Percentiles rank a stretch among this genome's conserved stretches.
Evolutionary conservation across 2,888 invertebrate species (phyloP).

Genomic region (Saturnia japonica): DNA sequence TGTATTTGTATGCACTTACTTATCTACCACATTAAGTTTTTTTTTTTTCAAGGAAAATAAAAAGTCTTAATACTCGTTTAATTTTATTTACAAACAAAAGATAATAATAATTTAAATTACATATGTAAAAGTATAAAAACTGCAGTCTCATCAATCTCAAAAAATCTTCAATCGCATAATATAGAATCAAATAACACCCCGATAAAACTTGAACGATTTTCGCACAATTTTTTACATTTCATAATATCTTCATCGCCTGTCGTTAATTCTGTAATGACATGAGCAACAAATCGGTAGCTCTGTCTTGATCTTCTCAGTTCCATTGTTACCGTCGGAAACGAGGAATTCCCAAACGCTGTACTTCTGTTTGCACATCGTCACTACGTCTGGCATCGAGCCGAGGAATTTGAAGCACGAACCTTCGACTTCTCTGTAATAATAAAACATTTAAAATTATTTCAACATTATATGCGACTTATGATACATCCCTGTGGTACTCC

Average conservation of each 20-base stretch:
- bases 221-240: not conserved
- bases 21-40: too few species aligned
- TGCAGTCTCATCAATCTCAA: conserved; percentile 11
- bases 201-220: not conserved
- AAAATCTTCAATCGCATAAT: conserved; percentile 18
- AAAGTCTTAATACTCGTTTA: not conserved
- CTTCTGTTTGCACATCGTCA: conserved; percentile 63
- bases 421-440: conserved; percentile 43
- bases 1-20: too few species aligned
- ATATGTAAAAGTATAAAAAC: not conserved
- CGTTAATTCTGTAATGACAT: conserved; percentile 54
- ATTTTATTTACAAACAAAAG: conserved; percentile 5
- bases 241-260: conserved; percentile 7
- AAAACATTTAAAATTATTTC: not conserved
- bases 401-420: conserved; percentile 56
- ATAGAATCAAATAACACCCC: conserved; percentile 14
- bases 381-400: conserved; percentile 36
- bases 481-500: not conserved
- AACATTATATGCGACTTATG: not conserved
- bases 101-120: not conserved
- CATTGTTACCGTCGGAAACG: conserved; percentile 49
- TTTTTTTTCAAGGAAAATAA: too few species aligned
- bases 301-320: conserved; percentile 52
- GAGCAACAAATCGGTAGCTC: conserved; percentile 68
- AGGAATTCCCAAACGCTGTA: conserved; percentile 63